Percentiles rank a stretch among this genome's conserved stretches.
phyloP scores from a whole-genome alignment of 2,797 vertebrate species.

The Hippoglossus hippoglossus region DNA sequence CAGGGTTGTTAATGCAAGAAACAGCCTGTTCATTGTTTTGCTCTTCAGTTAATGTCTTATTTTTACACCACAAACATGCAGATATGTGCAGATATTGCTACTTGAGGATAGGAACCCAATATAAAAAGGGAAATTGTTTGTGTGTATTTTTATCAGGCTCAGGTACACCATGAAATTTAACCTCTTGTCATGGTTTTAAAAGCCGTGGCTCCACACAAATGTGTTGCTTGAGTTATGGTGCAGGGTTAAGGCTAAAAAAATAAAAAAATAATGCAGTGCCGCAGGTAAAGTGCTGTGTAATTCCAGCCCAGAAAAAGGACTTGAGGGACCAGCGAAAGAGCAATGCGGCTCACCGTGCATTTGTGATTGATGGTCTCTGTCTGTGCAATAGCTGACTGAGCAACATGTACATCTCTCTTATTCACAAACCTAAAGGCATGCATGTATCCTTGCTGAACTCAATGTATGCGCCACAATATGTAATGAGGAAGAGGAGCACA shows the following conservation, averaged over 20 bases:
- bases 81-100: neutral
- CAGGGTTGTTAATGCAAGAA: neutral
- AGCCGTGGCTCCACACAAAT: constrained; percentile 40
- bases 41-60: neutral
- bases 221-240: constrained; percentile 43
- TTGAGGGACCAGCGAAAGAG: constrained; percentile 68
- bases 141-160: neutral
- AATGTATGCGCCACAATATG: constrained; percentile 22
- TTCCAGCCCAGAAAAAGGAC: constrained; percentile 63
- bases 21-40: too few relatives aligned
- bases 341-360: constrained; percentile 69
- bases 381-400: constrained; percentile 82
- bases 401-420: constrained; percentile 81
- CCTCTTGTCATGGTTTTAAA: constrained; percentile 29
- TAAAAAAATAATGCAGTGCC: constrained; percentile 58
- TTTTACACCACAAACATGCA: neutral
- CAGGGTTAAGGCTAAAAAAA: constrained; percentile 54
- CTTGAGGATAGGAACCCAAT: neutral
- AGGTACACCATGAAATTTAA: constrained; percentile 25
- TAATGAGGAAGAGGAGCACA: constrained; percentile 8
- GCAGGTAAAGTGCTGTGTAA: constrained; percentile 78
- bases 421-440: constrained; percentile 70
- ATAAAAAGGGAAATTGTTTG: neutral
- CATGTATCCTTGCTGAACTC: constrained; percentile 42
- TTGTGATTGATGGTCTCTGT: constrained; percentile 83